Conservation (phyloP, 2,113 vertebrate species). For the Isichthys henryi region DNA sequence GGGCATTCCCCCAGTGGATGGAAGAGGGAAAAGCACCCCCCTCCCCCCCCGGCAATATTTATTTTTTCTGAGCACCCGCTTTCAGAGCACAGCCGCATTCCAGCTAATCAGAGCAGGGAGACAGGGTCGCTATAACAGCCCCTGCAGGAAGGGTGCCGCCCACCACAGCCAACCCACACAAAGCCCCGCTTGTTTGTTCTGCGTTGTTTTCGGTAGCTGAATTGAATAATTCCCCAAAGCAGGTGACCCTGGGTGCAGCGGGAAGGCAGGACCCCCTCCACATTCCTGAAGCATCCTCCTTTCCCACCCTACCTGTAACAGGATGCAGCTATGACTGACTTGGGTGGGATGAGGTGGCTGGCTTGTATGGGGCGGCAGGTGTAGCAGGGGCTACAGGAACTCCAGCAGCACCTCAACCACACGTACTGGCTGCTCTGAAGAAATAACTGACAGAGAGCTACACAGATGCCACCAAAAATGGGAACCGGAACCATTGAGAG, state of each 20-base stretch:
- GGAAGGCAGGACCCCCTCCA: not conserved
- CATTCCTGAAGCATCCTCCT: not conserved
- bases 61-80: conserved; percentile 28
- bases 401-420: not conserved
- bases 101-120: conserved; percentile 36
- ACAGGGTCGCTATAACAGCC: conserved; percentile 18
- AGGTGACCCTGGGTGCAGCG: not conserved
- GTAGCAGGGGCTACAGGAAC: not conserved
- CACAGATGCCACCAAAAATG: not conserved
- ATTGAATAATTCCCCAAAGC: conserved; percentile 31
- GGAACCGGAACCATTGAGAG: not conserved
- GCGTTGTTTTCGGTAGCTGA: conserved; percentile 20
- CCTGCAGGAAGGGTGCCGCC: conserved; percentile 44
- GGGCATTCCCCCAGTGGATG: not conserved
- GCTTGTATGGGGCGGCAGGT: not conserved
- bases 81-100: conserved; percentile 42
- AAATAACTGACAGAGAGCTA: not conserved
- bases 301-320: not conserved
- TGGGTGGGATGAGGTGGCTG: not conserved
- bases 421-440: not conserved
- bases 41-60: conserved; percentile 15
- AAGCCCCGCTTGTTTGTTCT: conserved; percentile 51
- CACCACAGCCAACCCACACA: conserved; percentile 31
- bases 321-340: not conserved
- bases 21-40: not conserved